Conservation (phyloP, 2,113 vertebrate species). For the Callipepla squamata region DNA sequence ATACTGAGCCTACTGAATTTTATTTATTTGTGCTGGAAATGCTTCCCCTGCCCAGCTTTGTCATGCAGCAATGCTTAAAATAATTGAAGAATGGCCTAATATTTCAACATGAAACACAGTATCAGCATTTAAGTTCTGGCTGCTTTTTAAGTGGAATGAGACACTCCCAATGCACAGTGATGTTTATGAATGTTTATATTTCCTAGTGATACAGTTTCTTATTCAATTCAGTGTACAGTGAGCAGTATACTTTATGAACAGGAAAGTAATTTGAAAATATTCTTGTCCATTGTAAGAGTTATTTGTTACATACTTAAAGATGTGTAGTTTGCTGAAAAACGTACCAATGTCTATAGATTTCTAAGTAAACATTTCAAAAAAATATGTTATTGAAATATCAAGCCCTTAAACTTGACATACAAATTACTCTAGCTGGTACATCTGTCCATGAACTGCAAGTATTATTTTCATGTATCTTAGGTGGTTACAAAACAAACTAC, state of each 20-base stretch:
- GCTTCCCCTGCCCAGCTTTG: background rate
- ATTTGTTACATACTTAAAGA: background rate
- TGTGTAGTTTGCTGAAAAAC: background rate
- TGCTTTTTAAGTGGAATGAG: background rate
- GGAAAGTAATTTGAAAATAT: background rate
- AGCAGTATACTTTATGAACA: background rate
- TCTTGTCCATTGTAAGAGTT: background rate
- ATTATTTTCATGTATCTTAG: background rate
- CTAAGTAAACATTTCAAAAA: background rate
- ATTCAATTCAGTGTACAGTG: background rate
- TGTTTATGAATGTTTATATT: background rate
- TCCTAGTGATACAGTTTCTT: background rate
- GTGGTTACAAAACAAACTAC: background rate
- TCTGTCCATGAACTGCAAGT: background rate
- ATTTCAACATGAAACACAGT: background rate
- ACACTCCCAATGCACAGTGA: rapidly evolving
- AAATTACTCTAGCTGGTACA: background rate
- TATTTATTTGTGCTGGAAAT: background rate
- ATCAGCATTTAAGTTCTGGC: background rate
- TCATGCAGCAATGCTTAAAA: background rate
- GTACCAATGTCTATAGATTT: background rate
- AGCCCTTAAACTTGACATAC: background rate
- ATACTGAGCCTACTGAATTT: background rate
- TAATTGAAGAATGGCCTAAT: background rate
- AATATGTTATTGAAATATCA: background rate